Percentiles rank a stretch among this genome's conserved stretches.
Conservation (phyloP, 2,113 vertebrate genomes). For the Orycteropus afer region DNA sequence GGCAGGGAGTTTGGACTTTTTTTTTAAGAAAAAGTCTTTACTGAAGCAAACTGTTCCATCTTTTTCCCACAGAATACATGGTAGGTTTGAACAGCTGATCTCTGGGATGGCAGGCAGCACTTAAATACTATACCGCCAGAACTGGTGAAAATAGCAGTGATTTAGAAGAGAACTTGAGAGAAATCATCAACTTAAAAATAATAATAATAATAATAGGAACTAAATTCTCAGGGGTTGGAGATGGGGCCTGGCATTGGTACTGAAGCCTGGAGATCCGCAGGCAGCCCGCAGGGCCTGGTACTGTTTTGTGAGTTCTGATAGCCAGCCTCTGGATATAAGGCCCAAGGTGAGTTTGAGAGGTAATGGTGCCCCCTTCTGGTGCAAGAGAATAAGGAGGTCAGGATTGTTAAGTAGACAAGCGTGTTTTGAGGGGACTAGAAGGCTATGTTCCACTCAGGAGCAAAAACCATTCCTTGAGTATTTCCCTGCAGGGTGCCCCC, state of each 20-base stretch:
- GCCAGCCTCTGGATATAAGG: background rate
- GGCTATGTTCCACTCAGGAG: background rate
- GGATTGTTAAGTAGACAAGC: background rate
- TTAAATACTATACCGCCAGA: background rate
- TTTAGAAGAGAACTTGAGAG: background rate
- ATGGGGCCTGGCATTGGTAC: background rate
- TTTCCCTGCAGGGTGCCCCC: background rate
- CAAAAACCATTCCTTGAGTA: background rate
- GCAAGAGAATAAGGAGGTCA: background rate
- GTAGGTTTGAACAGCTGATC: background rate
- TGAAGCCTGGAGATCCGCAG: background rate
- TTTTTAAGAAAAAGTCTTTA: too few species aligned
- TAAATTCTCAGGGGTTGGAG: background rate
- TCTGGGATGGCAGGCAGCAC: background rate
- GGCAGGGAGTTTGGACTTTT: too few species aligned
- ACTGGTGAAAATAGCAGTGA: background rate
- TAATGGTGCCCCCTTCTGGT: constrained; percentile 63
- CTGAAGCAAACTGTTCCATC: background rate
- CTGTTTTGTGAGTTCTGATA: background rate
- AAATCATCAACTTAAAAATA: background rate
- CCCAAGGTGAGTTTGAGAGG: constrained; percentile 6
- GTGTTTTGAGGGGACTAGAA: background rate
- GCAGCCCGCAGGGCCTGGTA: background rate
- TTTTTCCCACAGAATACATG: background rate
- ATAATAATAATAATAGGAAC: background rate